phyloP scores from a whole-genome alignment of 2,797 vertebrate species.

The Choloepus didactylus region DNA sequence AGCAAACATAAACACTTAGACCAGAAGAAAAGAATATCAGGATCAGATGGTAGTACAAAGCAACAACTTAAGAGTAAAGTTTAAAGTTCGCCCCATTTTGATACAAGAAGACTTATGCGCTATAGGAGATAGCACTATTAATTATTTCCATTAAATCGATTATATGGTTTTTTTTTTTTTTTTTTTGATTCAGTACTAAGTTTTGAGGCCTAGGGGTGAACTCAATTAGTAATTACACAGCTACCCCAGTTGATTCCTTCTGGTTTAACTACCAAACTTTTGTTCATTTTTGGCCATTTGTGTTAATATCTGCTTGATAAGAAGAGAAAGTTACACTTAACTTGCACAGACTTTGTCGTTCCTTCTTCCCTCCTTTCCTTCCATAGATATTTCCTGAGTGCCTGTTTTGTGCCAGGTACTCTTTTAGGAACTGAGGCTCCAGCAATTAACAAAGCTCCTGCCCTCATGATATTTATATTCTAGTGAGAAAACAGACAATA shows the following conservation, averaged over 20 bases:
- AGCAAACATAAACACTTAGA: constrained; percentile 77
- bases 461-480: neutral
- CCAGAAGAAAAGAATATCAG: constrained; percentile 26
- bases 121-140: neutral
- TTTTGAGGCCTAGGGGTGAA: neutral
- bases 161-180: neutral
- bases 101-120: neutral
- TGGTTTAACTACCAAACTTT: neutral
- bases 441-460: neutral
- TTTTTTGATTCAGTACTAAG: constrained; percentile 28
- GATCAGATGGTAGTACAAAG: neutral
- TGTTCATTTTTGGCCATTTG: neutral
- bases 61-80: neutral
- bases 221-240: neutral
- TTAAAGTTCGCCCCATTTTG: constrained; percentile 6
- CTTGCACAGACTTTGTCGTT: neutral
- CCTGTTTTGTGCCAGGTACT: neutral
- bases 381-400: neutral
- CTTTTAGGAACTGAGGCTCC: neutral
- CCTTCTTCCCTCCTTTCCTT: neutral
- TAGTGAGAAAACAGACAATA: neutral
- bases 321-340: neutral
- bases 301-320: neutral
- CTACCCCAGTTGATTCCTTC: neutral
- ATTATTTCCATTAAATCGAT: neutral